These are phyloP conservation scores for Sesamia nonagrioides DNA, from an alignment of 1,140 invertebrate genomes.

Conservation along the genomic window DNA sequence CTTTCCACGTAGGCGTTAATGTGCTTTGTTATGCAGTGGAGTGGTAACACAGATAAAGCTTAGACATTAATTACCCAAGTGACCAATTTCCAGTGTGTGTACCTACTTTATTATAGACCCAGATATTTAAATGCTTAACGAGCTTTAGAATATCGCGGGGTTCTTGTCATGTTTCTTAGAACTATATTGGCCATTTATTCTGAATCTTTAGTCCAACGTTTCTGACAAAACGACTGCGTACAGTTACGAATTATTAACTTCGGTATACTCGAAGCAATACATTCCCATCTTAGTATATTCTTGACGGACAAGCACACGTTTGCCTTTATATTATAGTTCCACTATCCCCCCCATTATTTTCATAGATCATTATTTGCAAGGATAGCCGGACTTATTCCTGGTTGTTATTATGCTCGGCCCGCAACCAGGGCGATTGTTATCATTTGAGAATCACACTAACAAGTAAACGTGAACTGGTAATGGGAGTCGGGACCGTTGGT, in stretches of 20 bases:
- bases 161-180: constrained; percentile 16
- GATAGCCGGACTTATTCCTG: constrained; percentile 41
- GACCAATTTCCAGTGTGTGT: constrained; percentile 16
- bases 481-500: constrained; percentile 69
- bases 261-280: neutral
- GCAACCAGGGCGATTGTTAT: constrained; percentile 72
- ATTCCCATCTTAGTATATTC: neutral
- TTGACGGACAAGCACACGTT: constrained; percentile 9
- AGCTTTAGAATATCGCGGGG: neutral
- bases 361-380: constrained; percentile 38
- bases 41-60: neutral
- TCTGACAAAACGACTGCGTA: constrained; percentile 13
- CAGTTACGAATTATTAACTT: constrained; percentile 17
- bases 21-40: neutral
- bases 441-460: constrained; percentile 82
- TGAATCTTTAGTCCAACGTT: constrained; percentile 8
- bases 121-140: constrained; percentile 20
- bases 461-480: constrained; percentile 75
- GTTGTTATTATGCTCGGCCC: constrained; percentile 40
- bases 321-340: constrained; percentile 7
- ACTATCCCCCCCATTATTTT: constrained; percentile 19
- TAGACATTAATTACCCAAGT: constrained; percentile 27
- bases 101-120: constrained; percentile 7
- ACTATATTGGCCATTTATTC: constrained; percentile 20
- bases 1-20: constrained; percentile 26